Conservation (phyloP, 2,113 vertebrate species). For the Dunckerocampus dactyliophorus region DNA sequence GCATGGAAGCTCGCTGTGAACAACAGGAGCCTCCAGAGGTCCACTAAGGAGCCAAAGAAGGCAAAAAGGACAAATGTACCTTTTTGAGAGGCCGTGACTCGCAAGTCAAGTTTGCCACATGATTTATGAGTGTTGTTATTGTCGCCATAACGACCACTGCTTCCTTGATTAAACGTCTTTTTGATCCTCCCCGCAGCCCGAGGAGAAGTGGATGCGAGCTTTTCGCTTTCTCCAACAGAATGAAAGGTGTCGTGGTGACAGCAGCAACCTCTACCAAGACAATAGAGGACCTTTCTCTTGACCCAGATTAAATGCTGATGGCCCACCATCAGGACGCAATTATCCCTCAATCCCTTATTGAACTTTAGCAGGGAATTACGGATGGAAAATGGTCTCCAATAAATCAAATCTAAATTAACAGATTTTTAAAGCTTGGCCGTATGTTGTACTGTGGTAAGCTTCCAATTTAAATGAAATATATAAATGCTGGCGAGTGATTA, state of each 20-base stretch:
- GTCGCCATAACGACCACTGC: background rate
- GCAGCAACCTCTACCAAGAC: background rate
- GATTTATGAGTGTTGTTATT: background rate
- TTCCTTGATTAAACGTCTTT: background rate
- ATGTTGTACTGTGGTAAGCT: too few relatives aligned
- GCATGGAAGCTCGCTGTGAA: background rate
- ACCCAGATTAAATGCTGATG: conserved; percentile 54
- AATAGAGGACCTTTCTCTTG: conserved; percentile 31
- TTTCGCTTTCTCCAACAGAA: background rate
- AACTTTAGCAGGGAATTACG: conserved; percentile 8
- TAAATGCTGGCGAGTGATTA: too few relatives aligned
- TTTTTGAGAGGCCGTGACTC: background rate
- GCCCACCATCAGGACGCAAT: conserved; percentile 11
- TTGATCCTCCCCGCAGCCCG: background rate
- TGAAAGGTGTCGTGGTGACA: conserved; percentile 4
- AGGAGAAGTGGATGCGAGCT: background rate
- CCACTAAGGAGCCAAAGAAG: background rate
- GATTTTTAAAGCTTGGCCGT: too few relatives aligned
- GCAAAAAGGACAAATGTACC: background rate
- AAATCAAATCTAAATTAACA: too few relatives aligned
- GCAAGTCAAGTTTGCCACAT: background rate
- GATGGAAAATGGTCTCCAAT: background rate
- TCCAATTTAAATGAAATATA: too few relatives aligned
- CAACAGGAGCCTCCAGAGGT: background rate
- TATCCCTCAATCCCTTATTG: conserved; percentile 18